Evolutionary conservation across 2,888 invertebrate genomes (phyloP).

Genomic region (Athalia cordata): DNA sequence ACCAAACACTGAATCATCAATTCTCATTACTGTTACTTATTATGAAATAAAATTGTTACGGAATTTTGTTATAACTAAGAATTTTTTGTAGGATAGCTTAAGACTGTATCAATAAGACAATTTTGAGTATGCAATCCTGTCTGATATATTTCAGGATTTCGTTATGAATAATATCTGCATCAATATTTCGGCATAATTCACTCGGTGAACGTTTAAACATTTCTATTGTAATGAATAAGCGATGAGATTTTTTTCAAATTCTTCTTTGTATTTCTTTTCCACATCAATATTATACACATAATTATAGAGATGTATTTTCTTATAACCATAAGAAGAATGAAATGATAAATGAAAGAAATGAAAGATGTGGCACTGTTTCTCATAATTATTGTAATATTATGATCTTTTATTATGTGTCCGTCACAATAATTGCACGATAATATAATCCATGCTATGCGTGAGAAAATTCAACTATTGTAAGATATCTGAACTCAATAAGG

Average conservation of each 20-base stretch:
- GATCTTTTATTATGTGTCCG: no score
- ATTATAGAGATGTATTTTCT: not conserved
- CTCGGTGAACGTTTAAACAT: conserved; percentile 55
- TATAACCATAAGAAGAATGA: no score
- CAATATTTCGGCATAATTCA: conserved; percentile 67
- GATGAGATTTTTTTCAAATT: conserved; percentile 58
- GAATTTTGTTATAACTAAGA: conserved; percentile 24
- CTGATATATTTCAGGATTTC: conserved; percentile 24
- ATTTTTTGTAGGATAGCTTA: conserved; percentile 31
- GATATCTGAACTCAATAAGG: no score
- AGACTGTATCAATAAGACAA: conserved; percentile 38
- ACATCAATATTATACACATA: conserved; percentile 51
- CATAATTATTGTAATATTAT: no score
- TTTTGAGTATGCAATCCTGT: conserved; percentile 6
- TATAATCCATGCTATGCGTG: no score
- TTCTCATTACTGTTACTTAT: not conserved
- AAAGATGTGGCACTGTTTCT: no score
- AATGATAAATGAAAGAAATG: no score
- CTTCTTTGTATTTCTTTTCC: conserved; percentile 55
- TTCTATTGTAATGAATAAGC: conserved; percentile 59
- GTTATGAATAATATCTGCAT: conserved; percentile 40
- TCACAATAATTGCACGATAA: no score
- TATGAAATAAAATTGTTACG: conserved; percentile 44
- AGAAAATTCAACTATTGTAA: no score
- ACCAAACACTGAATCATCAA: conserved; percentile 35